phyloP scores from a whole-genome alignment of 1,140 invertebrate species.

The Calliphora vicina region DNA sequence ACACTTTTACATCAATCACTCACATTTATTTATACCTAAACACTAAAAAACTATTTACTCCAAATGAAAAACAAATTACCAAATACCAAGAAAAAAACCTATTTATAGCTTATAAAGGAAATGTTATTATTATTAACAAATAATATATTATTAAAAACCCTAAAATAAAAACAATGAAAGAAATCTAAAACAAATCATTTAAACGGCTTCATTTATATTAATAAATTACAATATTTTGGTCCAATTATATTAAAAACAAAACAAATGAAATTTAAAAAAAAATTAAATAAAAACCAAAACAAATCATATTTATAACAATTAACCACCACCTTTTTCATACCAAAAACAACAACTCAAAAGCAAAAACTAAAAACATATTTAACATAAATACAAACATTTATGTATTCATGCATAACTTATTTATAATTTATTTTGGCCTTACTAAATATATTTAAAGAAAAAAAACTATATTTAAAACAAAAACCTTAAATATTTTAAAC shows the following conservation, averaged over 20 bases:
- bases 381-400: constrained; percentile 29
- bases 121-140: neutral
- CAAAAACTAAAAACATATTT: no score
- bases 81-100: neutral
- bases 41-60: no score
- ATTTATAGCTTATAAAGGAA: neutral
- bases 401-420: neutral
- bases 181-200: neutral
- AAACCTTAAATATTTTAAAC: no score
- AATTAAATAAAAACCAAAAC: neutral
- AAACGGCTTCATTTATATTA: constrained; percentile 29
- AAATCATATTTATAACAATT: neutral
- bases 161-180: neutral
- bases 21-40: no score
- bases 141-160: neutral
- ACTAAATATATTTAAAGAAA: neutral
- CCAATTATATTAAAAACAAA: constrained; percentile 3
- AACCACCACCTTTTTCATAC: constrained; percentile 25
- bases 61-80: no score
- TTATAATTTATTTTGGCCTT: neutral
- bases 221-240: constrained; percentile 24
- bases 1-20: no score
- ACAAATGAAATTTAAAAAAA: no score
- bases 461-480: neutral
- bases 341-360: constrained; percentile 4